Conservation (phyloP, 2,113 vertebrate species). For the Arothron firmamentum region DNA sequence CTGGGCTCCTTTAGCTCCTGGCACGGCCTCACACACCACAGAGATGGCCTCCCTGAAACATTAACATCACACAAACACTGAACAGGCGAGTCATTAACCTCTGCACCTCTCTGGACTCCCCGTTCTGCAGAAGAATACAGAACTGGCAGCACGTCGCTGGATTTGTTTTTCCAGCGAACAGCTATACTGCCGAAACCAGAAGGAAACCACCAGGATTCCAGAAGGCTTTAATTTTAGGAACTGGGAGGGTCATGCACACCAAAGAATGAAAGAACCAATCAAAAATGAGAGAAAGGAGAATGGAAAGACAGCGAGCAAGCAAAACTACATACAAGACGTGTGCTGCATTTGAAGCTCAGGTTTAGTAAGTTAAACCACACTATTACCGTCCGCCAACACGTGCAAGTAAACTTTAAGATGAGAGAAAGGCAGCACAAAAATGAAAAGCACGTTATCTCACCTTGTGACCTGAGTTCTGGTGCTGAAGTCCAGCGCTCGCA, state of each 20-base stretch:
- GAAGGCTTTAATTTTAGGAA: slow-evolving; percentile 60
- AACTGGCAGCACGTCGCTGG: slow-evolving; percentile 26
- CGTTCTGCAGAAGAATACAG: slow-evolving; percentile 37
- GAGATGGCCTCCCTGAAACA: slow-evolving; percentile 91
- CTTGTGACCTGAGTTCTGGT: slow-evolving; percentile 97
- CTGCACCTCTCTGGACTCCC: slow-evolving; percentile 28
- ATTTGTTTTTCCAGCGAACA: slow-evolving; percentile 34
- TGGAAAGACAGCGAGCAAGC: slow-evolving; percentile 20
- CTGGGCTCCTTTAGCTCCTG: slow-evolving; percentile 89
- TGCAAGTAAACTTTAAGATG: not conserved
- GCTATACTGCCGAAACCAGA: slow-evolving; percentile 56
- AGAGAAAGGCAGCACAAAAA: not conserved
- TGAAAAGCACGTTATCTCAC: slow-evolving; percentile 66
- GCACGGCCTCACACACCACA: slow-evolving; percentile 95
- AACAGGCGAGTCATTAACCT: slow-evolving; percentile 19
- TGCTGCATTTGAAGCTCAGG: not conserved
- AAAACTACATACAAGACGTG: slow-evolving; percentile 3
- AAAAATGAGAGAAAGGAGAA: slow-evolving; percentile 10
- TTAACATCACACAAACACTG: slow-evolving; percentile 19
- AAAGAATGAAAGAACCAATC: slow-evolving; percentile 11
- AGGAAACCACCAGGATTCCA: slow-evolving; percentile 68
- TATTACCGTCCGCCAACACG: not conserved
- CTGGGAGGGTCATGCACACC: slow-evolving; percentile 27
- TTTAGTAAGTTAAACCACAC: slow-evolving; percentile 17
- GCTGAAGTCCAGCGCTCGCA: slow-evolving; percentile 95